Evolutionary conservation across 2,113 vertebrate species (phyloP).

Genomic region (Nothocercus nigrocapillus): DNA sequence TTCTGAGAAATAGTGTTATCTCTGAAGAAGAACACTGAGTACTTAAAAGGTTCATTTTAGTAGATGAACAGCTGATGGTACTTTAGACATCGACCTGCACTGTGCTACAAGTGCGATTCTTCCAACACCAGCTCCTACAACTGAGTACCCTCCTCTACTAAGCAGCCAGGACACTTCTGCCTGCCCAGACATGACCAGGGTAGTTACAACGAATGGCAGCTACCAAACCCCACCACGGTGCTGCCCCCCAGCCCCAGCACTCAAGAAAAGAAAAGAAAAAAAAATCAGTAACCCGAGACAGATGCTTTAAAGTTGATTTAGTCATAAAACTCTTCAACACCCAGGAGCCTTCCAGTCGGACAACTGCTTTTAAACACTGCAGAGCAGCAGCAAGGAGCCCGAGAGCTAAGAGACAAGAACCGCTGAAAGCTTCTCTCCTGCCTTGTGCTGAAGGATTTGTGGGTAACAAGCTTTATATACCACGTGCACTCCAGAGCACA

Average conservation of each 20-base stretch:
- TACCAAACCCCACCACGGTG: slow-evolving; percentile 18
- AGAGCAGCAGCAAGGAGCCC: slow-evolving; percentile 39
- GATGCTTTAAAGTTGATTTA: slow-evolving; percentile 17
- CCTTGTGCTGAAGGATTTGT: not conserved
- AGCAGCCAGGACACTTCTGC: slow-evolving; percentile 17
- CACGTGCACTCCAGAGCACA: not conserved
- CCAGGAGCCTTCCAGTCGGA: slow-evolving; percentile 14
- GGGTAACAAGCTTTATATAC: not conserved
- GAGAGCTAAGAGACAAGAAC: slow-evolving; percentile 39
- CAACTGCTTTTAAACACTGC: not conserved
- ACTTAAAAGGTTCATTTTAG: slow-evolving; percentile 47
- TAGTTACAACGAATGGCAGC: slow-evolving; percentile 29
- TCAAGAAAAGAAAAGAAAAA: not conserved
- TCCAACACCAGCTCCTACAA: slow-evolving; percentile 37
- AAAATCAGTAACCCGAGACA: slow-evolving; percentile 8
- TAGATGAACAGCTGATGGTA: slow-evolving; percentile 30
- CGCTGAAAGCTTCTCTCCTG: not conserved
- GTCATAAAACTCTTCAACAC: slow-evolving; percentile 1
- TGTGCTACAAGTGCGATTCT: slow-evolving; percentile 48
- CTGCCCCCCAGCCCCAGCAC: not conserved
- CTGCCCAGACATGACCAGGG: not conserved
- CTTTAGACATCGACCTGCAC: slow-evolving; percentile 47
- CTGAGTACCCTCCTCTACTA: slow-evolving; percentile 23
- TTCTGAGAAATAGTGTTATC: slow-evolving; percentile 66
- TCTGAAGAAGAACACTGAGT: slow-evolving; percentile 47